Base-by-base conservation (phyloP, 2,113 vertebrate species). In the Melanocharis versteri region DNA sequence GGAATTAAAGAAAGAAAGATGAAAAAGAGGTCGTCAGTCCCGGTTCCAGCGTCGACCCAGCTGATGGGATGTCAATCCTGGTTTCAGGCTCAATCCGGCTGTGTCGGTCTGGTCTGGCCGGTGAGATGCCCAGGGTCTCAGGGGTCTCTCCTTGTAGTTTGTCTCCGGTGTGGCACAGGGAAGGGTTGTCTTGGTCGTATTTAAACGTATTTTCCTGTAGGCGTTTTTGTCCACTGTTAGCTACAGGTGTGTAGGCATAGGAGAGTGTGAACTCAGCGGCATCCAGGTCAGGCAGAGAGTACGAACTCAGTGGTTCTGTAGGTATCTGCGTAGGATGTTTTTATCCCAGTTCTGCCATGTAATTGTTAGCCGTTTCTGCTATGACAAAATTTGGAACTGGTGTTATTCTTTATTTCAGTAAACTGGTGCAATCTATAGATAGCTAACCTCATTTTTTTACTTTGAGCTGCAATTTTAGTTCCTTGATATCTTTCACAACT, bases 171-270 rank as follows among this genome's bases (percentile, higher is more conserved):
- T 37, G 22, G 21, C 20, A 12, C n/a, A 15, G 10, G 5, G 17
- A 37, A 17, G n/a, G 31, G 8, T 21, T 37, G 1, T 12, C n/a
- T 23, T 16, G 20, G 10, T 2, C 15, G 1, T 21, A 6, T 28
- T 33, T n/a, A 31, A 14, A 10, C 37, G 27, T 26, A 3, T 28
- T 89, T 39, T 13, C 4, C 10, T 50, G 6, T 16, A 12, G 5
- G 1, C 0, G 0, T 53, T 61, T 7, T 5, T 60, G 22, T 7
- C 1, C 23, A 19, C 33, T 27, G 3, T 39, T 72, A 50, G 4
- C 18, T 24, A 21, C 7, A 12, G 20, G 10, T 42, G 3, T 9
- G 21, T 24, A 39, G 35, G 40, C 13, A 79, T 27, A 64, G n/a
- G 20, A 40, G 23, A 11, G 7, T 13, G 3, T 54, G 64, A 90